Base-by-base conservation (phyloP, 2,888 invertebrate species). In the Hypomecis punctinalis region DNA sequence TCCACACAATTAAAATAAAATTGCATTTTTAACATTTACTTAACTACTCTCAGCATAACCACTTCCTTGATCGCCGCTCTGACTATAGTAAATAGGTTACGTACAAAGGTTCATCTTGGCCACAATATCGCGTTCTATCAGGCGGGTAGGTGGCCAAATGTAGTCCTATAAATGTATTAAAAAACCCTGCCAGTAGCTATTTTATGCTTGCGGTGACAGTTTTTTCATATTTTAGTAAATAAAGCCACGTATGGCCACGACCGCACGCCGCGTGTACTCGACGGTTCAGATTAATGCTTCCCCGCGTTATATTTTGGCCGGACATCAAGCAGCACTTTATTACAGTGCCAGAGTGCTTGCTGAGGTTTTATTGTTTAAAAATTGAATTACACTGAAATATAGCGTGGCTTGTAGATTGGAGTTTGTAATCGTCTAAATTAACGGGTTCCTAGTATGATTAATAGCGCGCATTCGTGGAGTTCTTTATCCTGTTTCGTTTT, bases 271-370 rank as follows among this genome's bases (percentile, higher is more conserved):
- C 53, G 39, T 73, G 73, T 58, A 61, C 57, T 54, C 54, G 73
- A 68, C 73, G 64, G 54, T 55, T 64, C 61, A 61, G 66, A 69
- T 64, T 67, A 67, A 69, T 69, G 68, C 56, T 59, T 64, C 62
- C 52, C 56, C 39, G 53, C 53, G 33, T 49, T 67, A 61, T 65
- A 64, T 67, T 69, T 71, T 73, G 71, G 71, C 73, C 68, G 69
- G 55, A 61, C 67, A 67, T 68, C 71, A 69, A 73, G 67, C 64
- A 62, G 67, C 64, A 53, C 49, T 72, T 66, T 69, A 65, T 66
- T 67, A 66, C 61, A 55, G 49, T 60, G 56, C 53, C 58, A 59
- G 66, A 59, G 58, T 56, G 49, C 52, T 66, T 47, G 61, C 52
- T 40, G 49, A 56, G 43, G 54, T 62, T 60, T 54, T 49, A 61